Evolutionary conservation across 2,888 invertebrate genomes (phyloP), one percentile per base, ranked within the genome.

Genomic region (Unio pictorum): DNA sequence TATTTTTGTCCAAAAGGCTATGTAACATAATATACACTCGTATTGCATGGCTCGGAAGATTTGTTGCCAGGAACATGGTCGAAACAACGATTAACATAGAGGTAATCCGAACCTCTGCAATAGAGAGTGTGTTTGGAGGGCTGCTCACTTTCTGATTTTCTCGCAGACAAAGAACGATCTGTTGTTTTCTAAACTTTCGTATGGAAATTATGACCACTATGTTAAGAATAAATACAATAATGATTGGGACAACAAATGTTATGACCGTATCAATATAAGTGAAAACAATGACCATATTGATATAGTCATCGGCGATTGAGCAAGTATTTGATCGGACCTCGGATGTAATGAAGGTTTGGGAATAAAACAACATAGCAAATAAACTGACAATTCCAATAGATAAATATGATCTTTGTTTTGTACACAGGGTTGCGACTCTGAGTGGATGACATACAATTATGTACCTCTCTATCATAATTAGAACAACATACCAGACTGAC

Each of bases 401-500:
- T 1, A 73, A 65, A 7, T 74, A 72, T 1, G 84, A 79, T 58
- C 82, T 74, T 59, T 67, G 73, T 59, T 74, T 80, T 61, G 84
- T 84, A 72, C 86, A 84, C 57, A 86, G 67, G 1, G 75, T 66
- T 0, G 81, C 80, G 18, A 83, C 79, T 61, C 92, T 92, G 66
- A 95, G 88, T 0, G 95, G 95, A 87, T 95, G 94, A 77, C 93
- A 91, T 1, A 96, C 95, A 0, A 95, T 95, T 5, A 96, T 93
- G 87, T 94, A 95, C 17, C 96, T 92, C 87, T 96, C 96, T 4
- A 95, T 92, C 1, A 96, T 96, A 87, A 96, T 96, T 0, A 95
- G 93, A 7, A 95, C 94, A n/a, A 95, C 95, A 76, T 95, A 92
- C 95, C 96, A 96, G 0, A 94, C 94, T 81, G 95, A 95, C 69